Conservation (phyloP, 2,113 vertebrate species). For the Kobus ellipsiprymnus region DNA sequence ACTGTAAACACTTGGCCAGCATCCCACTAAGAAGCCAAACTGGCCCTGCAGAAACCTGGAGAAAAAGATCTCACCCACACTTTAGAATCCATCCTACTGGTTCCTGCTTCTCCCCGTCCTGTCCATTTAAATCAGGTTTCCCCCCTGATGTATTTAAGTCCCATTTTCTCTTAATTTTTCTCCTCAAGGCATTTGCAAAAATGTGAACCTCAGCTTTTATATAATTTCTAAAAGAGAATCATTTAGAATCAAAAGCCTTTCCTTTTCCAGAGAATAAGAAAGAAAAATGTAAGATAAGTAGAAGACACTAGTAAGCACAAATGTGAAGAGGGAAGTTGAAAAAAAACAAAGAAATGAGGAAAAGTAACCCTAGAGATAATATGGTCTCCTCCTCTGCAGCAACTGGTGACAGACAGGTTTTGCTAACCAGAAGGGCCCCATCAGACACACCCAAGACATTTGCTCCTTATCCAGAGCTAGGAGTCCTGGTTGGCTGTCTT, state of each 20-base stretch:
- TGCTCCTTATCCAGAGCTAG: not conserved
- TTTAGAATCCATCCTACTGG: not conserved
- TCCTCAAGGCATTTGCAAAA: not conserved
- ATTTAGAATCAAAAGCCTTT: not conserved
- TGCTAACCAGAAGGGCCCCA: not conserved
- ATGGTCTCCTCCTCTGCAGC: not conserved
- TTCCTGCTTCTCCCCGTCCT: not conserved
- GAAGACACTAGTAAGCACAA: not conserved
- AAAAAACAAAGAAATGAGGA: not conserved
- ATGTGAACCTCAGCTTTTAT: not conserved
- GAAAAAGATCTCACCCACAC: not conserved
- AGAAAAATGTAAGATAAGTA: not conserved
- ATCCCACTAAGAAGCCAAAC: not conserved
- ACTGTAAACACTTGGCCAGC: not conserved
- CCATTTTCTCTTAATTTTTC: not conserved
- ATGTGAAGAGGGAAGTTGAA: not conserved
- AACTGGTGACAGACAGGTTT: not conserved
- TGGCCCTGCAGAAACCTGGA: not conserved
- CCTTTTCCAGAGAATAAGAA: not conserved
- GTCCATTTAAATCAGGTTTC: not conserved
- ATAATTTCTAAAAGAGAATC: not conserved
- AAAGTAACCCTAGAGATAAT: not conserved
- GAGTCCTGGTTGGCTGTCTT: not conserved
- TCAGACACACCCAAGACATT: not conserved
- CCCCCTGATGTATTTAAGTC: not conserved